Evolutionary conservation across 2,888 invertebrate genomes (phyloP).

Genomic region (Dinocampus coccinellae): DNA sequence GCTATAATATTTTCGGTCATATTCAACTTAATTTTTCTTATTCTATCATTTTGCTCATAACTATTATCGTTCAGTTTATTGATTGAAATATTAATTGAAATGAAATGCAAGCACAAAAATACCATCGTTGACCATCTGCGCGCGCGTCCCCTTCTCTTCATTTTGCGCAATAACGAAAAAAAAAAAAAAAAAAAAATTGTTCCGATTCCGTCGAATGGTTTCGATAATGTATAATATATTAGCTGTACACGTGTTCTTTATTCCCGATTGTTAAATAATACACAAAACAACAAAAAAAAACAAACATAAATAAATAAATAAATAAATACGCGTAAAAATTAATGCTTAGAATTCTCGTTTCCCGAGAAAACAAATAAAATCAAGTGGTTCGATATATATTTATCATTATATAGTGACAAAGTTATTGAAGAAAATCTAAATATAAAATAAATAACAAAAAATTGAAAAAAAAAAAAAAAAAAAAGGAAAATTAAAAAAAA

Average conservation of each 20-base stretch:
- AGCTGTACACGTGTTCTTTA: slow-evolving; percentile 5
- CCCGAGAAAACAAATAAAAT: slow-evolving; percentile 30
- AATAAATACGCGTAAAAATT: background rate
- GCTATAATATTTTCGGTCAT: background rate
- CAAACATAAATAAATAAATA: too few relatives aligned
- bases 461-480: too few relatives aligned
- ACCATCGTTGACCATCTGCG: slow-evolving; percentile 19
- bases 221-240: slow-evolving; percentile 16
- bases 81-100: background rate
- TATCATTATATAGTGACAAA: slow-evolving; percentile 18
- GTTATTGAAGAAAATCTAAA: background rate
- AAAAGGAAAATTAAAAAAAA: too few relatives aligned
- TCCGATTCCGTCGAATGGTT: slow-evolving; percentile 30
- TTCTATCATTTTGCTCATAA: background rate
- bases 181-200: slow-evolving; percentile 14
- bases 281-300: too few relatives aligned
- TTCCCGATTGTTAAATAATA: background rate
- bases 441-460: too few relatives aligned
- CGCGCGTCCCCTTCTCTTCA: slow-evolving; percentile 16
- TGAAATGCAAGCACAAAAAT: slow-evolving; percentile 8
- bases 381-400: slow-evolving; percentile 44
- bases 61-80: background rate
- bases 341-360: slow-evolving; percentile 8
- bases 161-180: slow-evolving; percentile 13
- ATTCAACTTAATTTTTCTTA: background rate